phyloP scores from a whole-genome alignment of 2,797 vertebrate genomes.

The Pangasius djambal region DNA sequence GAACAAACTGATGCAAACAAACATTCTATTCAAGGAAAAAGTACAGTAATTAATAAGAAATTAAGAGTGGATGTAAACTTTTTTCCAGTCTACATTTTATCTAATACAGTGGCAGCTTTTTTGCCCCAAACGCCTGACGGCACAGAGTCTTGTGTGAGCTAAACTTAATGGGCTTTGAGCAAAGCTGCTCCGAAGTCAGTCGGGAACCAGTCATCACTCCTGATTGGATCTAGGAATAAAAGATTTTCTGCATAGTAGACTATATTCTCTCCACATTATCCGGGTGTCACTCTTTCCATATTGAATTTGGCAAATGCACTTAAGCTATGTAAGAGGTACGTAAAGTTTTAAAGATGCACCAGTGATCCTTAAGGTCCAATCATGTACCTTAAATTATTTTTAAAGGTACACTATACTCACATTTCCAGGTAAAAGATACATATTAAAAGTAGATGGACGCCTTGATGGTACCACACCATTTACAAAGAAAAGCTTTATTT shows the following conservation, averaged over 20 bases:
- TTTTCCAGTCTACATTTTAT: neutral
- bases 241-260: neutral
- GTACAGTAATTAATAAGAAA: neutral
- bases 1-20: neutral
- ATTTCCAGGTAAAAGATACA: neutral
- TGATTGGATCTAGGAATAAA: neutral
- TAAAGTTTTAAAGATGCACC: neutral
- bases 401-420: neutral
- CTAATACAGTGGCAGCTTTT: neutral
- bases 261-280: neutral
- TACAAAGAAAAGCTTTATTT: neutral
- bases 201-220: neutral
- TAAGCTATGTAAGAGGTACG: neutral
- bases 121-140: neutral
- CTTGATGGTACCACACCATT: too few species aligned
- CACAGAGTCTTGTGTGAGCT: neutral
- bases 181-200: neutral
- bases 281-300: neutral
- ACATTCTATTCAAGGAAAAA: neutral
- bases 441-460: neutral
- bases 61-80: neutral
- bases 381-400: neutral
- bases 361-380: neutral
- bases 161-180: neutral
- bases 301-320: neutral